Conservation (phyloP, 2,797 vertebrate species). For the Jordanella pulchra region DNA sequence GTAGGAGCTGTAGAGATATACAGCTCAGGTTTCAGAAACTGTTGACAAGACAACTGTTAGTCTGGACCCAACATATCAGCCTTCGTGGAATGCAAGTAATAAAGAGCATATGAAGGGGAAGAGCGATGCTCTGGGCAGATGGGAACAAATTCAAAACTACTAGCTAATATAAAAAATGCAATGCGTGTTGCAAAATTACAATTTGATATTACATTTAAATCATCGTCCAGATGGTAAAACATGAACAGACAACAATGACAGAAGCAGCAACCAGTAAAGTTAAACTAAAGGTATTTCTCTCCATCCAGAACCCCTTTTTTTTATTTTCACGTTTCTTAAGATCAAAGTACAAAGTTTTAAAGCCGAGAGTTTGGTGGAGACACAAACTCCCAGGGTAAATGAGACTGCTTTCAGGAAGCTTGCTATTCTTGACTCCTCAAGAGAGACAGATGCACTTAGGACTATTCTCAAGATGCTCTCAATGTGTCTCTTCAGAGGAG, state of each 20-base stretch:
- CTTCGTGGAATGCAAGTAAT: not conserved
- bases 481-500: constrained; percentile 53
- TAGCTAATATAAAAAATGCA: not conserved
- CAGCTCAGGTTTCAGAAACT: not conserved
- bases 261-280: constrained; percentile 10
- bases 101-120: not conserved
- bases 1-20: not conserved
- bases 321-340: constrained; percentile 22
- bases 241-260: constrained; percentile 23
- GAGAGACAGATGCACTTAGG: constrained; percentile 66
- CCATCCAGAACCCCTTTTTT: constrained; percentile 15
- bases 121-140: not conserved
- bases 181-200: not conserved
- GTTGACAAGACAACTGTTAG: not conserved
- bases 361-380: constrained; percentile 27
- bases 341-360: constrained; percentile 31
- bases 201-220: too few relatives aligned
- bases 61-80: not conserved
- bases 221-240: too few relatives aligned
- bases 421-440: constrained; percentile 60
- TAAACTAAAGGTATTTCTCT: constrained; percentile 7
- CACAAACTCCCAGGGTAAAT: constrained; percentile 54
- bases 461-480: constrained; percentile 59
- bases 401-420: constrained; percentile 61
- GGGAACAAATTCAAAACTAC: not conserved